Conservation (phyloP, 1,140 invertebrate genomes). For the Philotrypesis tridentata region DNA sequence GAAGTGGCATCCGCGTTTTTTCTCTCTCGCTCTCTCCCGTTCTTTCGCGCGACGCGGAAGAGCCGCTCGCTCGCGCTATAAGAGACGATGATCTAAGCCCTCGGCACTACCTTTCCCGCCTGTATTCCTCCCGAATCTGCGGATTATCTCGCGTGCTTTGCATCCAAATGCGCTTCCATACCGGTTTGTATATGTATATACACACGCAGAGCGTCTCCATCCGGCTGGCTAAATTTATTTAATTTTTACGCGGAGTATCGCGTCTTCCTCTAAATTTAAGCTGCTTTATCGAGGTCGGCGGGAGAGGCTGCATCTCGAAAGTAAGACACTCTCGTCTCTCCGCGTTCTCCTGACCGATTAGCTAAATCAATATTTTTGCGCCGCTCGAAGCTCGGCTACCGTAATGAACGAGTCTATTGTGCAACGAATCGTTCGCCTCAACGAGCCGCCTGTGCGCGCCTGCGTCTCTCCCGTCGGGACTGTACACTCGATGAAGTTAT, state of each 20-base stretch:
- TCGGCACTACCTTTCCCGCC: too few relatives aligned
- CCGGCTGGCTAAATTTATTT: too few relatives aligned
- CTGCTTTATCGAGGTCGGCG: too few relatives aligned
- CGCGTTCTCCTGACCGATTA: not conserved
- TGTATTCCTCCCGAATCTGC: not conserved
- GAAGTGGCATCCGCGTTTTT: not conserved
- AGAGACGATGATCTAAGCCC: constrained; percentile 37
- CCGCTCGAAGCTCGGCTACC: not conserved
- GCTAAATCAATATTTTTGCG: constrained; percentile 28
- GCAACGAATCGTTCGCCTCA: not conserved
- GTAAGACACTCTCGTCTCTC: not conserved
- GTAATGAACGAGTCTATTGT: not conserved
- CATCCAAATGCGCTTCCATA: not conserved
- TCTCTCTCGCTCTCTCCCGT: not conserved
- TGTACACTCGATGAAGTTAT: too few relatives aligned
- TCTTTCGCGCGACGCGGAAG: not conserved
- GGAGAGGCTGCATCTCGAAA: not conserved
- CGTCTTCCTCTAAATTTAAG: too few relatives aligned
- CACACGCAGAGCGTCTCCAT: too few relatives aligned
- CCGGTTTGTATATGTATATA: too few relatives aligned
- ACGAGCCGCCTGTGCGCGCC: not conserved
- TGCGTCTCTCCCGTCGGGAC: too few relatives aligned
- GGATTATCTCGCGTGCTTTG: not conserved
- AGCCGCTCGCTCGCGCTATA: constrained; percentile 20
- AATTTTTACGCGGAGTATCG: too few relatives aligned